These are phyloP conservation scores for Tachysurus vachellii DNA, from an alignment of 2,113 vertebrate species.

Conservation along the genomic window DNA sequence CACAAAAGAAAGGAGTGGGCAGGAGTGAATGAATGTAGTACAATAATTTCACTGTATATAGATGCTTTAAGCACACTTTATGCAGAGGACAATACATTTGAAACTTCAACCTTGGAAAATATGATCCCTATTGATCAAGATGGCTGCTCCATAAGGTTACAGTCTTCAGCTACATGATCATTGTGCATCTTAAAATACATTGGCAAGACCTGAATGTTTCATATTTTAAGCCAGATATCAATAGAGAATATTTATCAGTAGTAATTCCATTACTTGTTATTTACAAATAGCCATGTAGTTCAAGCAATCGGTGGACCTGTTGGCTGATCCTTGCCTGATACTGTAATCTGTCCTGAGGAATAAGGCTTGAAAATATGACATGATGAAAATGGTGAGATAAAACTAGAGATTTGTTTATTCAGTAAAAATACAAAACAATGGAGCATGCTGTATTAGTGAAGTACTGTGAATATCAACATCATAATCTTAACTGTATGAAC, in stretches of 20 bases:
- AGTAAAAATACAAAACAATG: not conserved
- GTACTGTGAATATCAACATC: too few species aligned
- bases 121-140: not conserved
- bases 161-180: not conserved
- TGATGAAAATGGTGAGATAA: not conserved
- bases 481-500: not conserved
- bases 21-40: too few species aligned
- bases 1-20: not conserved
- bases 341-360: not conserved
- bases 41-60: too few species aligned
- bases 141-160: not conserved
- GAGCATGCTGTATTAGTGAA: not conserved
- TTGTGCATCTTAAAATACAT: not conserved
- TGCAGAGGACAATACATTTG: too few species aligned
- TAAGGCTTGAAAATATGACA: not conserved
- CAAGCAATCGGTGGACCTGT: not conserved
- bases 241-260: not conserved
- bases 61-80: too few species aligned
- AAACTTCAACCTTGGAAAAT: not conserved
- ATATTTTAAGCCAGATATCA: not conserved
- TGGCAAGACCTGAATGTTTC: not conserved
- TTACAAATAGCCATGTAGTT: not conserved
- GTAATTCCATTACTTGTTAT: not conserved
- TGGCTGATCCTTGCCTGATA: not conserved
- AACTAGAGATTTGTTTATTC: not conserved